These are phyloP conservation scores for Drosophila meridiana DNA, from an alignment of 2,888 invertebrate species.

Conservation along the genomic window DNA sequence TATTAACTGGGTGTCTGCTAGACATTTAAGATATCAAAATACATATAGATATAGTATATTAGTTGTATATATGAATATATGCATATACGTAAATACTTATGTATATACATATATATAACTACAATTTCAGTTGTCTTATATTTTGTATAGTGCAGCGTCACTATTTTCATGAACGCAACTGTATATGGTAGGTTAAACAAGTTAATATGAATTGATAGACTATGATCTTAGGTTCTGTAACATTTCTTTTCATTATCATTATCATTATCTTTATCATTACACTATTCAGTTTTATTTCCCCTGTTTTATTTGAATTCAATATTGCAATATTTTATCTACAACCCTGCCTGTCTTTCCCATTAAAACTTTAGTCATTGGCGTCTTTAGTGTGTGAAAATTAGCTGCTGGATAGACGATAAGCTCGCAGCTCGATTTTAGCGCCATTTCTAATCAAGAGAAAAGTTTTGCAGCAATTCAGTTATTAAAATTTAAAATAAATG, in stretches of 20 bases:
- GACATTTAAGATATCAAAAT: not conserved
- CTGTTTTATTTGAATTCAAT: not conserved
- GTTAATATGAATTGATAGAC: not conserved
- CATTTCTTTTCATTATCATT: too few relatives aligned
- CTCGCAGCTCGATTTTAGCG: not conserved
- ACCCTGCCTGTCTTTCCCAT: not conserved
- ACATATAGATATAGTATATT: not conserved
- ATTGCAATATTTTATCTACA: not conserved
- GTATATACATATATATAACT: too few relatives aligned
- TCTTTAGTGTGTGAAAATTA: not conserved
- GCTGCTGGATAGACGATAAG: slow-evolving; percentile 1
- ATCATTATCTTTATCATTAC: too few relatives aligned
- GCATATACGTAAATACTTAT: too few relatives aligned
- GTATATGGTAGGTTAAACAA: not conserved
- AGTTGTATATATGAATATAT: too few relatives aligned
- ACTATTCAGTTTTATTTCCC: too few relatives aligned
- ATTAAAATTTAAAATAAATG: not conserved
- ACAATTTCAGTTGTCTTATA: too few relatives aligned
- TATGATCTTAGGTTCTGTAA: not conserved
- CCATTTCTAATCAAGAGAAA: not conserved
- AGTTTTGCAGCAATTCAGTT: not conserved
- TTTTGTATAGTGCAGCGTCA: too few relatives aligned
- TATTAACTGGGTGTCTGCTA: not conserved
- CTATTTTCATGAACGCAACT: too few relatives aligned
- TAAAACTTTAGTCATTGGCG: not conserved